phyloP scores from a whole-genome alignment of 2,113 vertebrate genomes.

The Aplodontia rufa region DNA sequence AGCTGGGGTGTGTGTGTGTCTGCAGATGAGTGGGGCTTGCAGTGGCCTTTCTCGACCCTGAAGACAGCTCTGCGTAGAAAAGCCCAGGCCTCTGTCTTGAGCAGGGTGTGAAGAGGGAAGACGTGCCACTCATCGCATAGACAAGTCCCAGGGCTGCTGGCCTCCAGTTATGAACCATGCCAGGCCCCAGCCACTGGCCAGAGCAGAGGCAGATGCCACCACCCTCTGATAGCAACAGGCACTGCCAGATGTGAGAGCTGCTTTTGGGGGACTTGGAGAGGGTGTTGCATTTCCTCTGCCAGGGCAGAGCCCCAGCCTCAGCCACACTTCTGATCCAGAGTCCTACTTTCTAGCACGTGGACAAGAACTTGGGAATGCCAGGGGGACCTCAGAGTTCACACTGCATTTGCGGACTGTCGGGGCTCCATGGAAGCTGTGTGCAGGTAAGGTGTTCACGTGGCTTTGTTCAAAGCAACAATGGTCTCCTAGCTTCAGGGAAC shows the following conservation, averaged over 20 bases:
- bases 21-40: not conserved
- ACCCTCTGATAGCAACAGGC: not conserved
- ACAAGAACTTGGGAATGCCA: not conserved
- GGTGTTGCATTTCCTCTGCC: rapidly evolving
- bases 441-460: not conserved
- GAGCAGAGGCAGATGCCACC: not conserved
- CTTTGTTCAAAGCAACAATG: not conserved
- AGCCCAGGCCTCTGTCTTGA: not conserved
- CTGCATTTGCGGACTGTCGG: not conserved
- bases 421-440: not conserved
- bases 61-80: not conserved
- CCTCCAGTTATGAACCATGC: not conserved
- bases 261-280: rapidly evolving
- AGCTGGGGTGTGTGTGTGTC: not conserved
- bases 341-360: not conserved
- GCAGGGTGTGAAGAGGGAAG: not conserved
- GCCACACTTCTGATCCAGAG: not conserved
- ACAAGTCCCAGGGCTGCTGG: not conserved
- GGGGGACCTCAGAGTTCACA: not conserved
- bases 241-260: not conserved
- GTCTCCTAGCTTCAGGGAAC: not conserved
- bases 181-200: not conserved
- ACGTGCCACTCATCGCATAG: not conserved
- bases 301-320: not conserved
- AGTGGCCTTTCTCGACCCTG: not conserved